Conservation (phyloP, 2,888 invertebrate species). For the Neoscelio sp. region DNA sequence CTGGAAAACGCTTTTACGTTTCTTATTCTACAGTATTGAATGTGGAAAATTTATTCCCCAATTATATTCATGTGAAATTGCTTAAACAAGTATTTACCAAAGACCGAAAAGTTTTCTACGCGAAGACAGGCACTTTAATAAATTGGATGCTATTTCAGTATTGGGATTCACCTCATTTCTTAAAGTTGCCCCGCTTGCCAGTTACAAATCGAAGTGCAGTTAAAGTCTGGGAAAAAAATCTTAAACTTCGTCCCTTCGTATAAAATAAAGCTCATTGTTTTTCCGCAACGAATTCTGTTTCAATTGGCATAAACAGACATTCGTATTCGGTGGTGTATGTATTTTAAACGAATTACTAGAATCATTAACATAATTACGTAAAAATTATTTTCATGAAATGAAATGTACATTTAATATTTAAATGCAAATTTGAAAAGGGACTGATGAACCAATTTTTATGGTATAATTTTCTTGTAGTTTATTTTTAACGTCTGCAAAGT, state of each 20-base stretch:
- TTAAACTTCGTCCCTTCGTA: slow-evolving; percentile 42
- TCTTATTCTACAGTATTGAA: neutral
- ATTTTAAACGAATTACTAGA: too few species aligned
- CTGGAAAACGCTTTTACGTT: neutral
- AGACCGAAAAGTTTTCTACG: slow-evolving; percentile 17
- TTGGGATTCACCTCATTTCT: slow-evolving; percentile 35
- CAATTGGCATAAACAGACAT: slow-evolving; percentile 32
- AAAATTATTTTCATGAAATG: too few species aligned
- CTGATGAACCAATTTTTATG: too few species aligned
- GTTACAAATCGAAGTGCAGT: slow-evolving; percentile 57
- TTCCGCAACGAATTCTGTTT: slow-evolving; percentile 33
- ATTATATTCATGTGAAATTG: slow-evolving; percentile 23
- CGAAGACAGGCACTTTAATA: slow-evolving; percentile 40
- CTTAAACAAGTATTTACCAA: slow-evolving; percentile 16
- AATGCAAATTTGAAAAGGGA: too few species aligned
- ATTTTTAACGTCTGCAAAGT: too few species aligned
- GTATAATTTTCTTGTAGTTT: too few species aligned
- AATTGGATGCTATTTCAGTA: slow-evolving; percentile 50
- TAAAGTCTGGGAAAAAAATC: slow-evolving; percentile 35
- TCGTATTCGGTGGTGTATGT: slow-evolving; percentile 24
- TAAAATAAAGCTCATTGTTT: slow-evolving; percentile 51
- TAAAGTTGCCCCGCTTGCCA: slow-evolving; percentile 22
- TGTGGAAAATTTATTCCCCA: slow-evolving; percentile 4
- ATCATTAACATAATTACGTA: too few species aligned
- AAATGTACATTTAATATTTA: too few species aligned